Conservation (phyloP, 2,113 vertebrate genomes). For the rat (Rattus norvegicus) region DNA sequence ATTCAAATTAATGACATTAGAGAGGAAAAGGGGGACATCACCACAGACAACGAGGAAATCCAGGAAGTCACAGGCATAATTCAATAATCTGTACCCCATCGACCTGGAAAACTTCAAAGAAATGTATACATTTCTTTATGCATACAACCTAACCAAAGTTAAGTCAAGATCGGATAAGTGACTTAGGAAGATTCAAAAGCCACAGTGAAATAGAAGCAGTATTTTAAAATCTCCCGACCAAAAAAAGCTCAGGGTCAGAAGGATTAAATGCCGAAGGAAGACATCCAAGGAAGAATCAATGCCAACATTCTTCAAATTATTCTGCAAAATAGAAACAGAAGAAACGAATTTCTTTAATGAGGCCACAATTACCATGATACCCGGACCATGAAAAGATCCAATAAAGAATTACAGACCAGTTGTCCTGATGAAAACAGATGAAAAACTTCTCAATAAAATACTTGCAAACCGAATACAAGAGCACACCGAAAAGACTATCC, state of each 20-base stretch:
- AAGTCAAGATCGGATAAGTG: background rate
- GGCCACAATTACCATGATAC: background rate
- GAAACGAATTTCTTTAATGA: background rate
- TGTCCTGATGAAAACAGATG: background rate
- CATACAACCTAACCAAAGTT: background rate
- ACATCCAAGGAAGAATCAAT: background rate
- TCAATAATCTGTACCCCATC: background rate
- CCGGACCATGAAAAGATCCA: background rate
- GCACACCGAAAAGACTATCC: background rate
- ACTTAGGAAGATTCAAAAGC: background rate
- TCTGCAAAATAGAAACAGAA: background rate
- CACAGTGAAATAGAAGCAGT: background rate
- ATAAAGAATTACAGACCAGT: background rate
- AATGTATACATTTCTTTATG: background rate
- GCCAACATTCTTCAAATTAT: background rate
- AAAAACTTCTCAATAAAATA: background rate
- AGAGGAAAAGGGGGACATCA: background rate
- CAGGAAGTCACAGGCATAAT: background rate
- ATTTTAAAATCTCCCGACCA: background rate
- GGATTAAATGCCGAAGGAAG: background rate
- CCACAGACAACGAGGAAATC: background rate
- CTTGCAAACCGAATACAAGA: background rate
- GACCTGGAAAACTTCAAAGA: background rate
- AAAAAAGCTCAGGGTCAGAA: background rate
- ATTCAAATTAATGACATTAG: background rate